phyloP scores from a whole-genome alignment of 2,888 invertebrate species.

The Anthophora plumipes region DNA sequence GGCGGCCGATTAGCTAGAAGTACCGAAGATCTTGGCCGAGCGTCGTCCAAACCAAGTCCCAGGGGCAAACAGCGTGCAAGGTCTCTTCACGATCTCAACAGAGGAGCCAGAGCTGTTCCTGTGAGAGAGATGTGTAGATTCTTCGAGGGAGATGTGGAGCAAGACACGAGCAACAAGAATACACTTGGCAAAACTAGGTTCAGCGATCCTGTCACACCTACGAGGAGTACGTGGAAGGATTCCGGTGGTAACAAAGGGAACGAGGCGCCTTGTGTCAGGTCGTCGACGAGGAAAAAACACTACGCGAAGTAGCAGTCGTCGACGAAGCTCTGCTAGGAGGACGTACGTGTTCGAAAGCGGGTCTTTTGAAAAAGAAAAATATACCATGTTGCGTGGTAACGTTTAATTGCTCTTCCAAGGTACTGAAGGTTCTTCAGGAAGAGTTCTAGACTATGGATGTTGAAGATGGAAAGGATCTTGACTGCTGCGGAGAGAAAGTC shows the following conservation, averaged over 20 bases:
- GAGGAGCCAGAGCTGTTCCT: conserved; percentile 85
- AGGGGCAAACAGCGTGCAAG: conserved; percentile 86
- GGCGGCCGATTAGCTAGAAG: conserved; percentile 87
- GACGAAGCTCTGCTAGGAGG: not conserved
- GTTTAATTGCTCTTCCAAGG: not conserved
- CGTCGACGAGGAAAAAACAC: conserved; percentile 76
- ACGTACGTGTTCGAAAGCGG: conserved; percentile 15
- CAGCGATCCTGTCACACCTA: conserved; percentile 57
- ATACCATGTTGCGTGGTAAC: not conserved
- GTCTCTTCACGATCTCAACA: conserved; percentile 88
- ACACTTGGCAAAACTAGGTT: conserved; percentile 67
- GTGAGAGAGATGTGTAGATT: conserved; percentile 90
- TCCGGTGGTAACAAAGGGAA: conserved; percentile 41
- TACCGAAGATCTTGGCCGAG: conserved; percentile 87
- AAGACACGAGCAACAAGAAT: conserved; percentile 48
- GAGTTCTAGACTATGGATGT: not conserved
- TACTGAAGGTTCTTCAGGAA: not conserved
- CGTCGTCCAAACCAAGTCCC: conserved; percentile 84
- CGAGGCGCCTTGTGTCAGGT: conserved; percentile 75
- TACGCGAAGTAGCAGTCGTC: conserved; percentile 68
- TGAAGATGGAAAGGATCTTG: conserved; percentile 18
- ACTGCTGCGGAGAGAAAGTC: conserved; percentile 64
- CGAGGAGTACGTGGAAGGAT: conserved; percentile 68
- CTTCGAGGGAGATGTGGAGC: conserved; percentile 87
- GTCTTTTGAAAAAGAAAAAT: conserved; percentile 20